Percentiles rank a stretch among this genome's conserved stretches.
These are phyloP conservation scores for Anabas testudineus DNA, from an alignment of 2,797 vertebrate species.

Conservation along the genomic window DNA sequence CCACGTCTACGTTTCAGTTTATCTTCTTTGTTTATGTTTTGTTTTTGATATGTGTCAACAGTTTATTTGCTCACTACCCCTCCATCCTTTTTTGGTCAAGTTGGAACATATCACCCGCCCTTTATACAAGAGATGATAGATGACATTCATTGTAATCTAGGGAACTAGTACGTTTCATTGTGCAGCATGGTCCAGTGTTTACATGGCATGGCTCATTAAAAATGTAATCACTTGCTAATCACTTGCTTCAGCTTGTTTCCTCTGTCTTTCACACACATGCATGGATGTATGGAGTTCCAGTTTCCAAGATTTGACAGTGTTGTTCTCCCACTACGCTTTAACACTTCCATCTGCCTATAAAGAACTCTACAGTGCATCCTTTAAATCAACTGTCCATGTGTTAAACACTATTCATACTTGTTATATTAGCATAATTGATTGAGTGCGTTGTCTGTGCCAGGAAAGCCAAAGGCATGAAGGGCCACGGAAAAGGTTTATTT, in stretches of 20 bases:
- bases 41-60: conserved; percentile 12
- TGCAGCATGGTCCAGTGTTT: conserved; percentile 42
- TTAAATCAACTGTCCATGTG: conserved; percentile 65
- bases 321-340: conserved; percentile 61
- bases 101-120: conserved; percentile 28
- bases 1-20: neutral
- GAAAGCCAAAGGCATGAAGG: conserved; percentile 69
- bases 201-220: conserved; percentile 70
- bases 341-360: conserved; percentile 58
- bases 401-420: conserved; percentile 67
- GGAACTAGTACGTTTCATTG: conserved; percentile 41
- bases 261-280: conserved; percentile 17
- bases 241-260: conserved; percentile 45
- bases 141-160: conserved; percentile 32
- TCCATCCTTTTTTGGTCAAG: conserved; percentile 30
- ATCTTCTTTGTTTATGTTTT: conserved; percentile 2
- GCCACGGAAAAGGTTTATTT: conserved; percentile 56
- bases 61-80: conserved; percentile 22
- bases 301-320: conserved; percentile 39
- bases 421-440: conserved; percentile 81
- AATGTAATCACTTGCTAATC: conserved; percentile 75
- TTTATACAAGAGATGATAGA: conserved; percentile 61
- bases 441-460: conserved; percentile 66
- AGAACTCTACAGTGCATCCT: conserved; percentile 52
- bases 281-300: conserved; percentile 17